Evolutionary conservation across 2,797 vertebrate genomes (phyloP), one percentile per base, ranked within the genome.

Genomic region (Chromobotia macracanthus): DNA sequence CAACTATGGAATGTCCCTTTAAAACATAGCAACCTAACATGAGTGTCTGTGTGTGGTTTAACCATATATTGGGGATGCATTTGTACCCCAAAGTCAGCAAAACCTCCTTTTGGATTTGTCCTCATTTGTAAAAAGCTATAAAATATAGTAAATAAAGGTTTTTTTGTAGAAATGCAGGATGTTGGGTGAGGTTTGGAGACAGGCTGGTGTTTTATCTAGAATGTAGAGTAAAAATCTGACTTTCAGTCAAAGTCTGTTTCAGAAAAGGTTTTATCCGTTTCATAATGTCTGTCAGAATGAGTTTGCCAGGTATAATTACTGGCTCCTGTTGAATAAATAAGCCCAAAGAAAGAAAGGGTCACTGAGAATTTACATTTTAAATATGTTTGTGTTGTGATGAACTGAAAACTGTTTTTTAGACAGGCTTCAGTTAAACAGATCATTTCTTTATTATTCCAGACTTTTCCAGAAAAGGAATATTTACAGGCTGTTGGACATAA

Each of bases 131-230:
- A 31, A 31, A 31, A 31, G 31, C 31, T 31, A 31, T 31, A 31
- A 28, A 28, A 28, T 28, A 28, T 3, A 31, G 31, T 31, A 31
- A 31, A 31, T 31, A 3, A 31, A 31, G 31, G n/a, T n/a, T 31
- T 31, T 31, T 31, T 31, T 31, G 31, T 31, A 3, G 3, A 31
- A 31, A 31, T 5, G n/a, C n/a, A n/a, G n/a, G n/a, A n/a, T 31
- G 31, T 31, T 46, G 25, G 38, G 12, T 46, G 16, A 53, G 60
- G 60, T 12, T 77, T 65, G 68, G 77, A 72, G 69, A 65, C 69
- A 64, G 69, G 77, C 72, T 66, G 69, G 77, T 60, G 60, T 64
- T 21, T 63, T 63, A 25, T 53, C 48, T 41, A 19, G 69, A 72
- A 53, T 48, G 38, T 41, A 7, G 38, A 41, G 38, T 41, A 1